These are phyloP conservation scores for Nebria brevicollis DNA, from an alignment of 2,888 invertebrate species.

Conservation along the genomic window DNA sequence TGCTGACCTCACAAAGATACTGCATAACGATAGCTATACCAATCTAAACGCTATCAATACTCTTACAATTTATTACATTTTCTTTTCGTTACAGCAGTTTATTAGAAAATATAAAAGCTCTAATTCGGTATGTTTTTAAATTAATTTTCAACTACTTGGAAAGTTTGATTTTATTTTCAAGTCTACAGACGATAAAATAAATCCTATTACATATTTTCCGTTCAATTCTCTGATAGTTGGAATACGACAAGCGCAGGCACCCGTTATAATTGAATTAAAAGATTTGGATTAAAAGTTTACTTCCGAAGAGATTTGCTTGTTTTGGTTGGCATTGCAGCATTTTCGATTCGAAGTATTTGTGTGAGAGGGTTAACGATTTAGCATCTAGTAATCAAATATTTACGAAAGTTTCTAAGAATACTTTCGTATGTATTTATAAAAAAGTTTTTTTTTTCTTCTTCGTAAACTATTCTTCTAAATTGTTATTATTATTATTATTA, in stretches of 20 bases:
- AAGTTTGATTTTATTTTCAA: no score
- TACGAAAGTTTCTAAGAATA: no score
- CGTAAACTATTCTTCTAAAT: no score
- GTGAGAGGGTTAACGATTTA: neutral
- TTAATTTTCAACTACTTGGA: no score
- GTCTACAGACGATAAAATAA: neutral
- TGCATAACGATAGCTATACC: neutral
- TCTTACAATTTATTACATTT: neutral
- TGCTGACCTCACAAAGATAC: constrained; percentile 12
- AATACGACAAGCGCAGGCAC: neutral
- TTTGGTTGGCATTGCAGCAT: neutral
- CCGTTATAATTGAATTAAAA: constrained; percentile 1
- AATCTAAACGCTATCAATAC: neutral
- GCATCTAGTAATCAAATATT: no score
- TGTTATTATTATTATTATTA: no score
- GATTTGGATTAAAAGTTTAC: neutral
- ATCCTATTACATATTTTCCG: neutral
- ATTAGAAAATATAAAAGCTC: neutral
- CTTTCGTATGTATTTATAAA: no score
- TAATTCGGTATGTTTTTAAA: no score
- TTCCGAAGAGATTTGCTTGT: neutral
- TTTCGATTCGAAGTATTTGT: neutral
- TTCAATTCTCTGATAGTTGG: neutral
- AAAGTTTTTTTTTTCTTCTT: no score
- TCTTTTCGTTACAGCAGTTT: neutral